A percentile compares a stretch with the other conserved stretches of the same genome.
Evolutionary conservation across 2,797 vertebrate species (phyloP).

Genomic region (Leucoraja ocellata): DNA sequence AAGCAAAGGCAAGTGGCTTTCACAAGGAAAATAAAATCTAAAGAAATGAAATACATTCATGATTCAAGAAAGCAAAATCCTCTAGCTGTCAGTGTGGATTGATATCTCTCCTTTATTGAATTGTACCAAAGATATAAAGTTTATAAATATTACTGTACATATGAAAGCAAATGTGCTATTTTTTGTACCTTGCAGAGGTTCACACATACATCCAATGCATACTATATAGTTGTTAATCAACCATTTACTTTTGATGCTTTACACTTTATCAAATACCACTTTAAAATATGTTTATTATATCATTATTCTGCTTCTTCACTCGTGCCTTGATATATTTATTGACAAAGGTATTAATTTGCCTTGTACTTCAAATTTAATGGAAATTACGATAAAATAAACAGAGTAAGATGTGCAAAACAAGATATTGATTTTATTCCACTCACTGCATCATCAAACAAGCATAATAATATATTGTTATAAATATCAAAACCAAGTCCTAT

Average conservation of each 20-base stretch:
- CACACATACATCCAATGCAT: neutral
- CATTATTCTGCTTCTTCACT: neutral
- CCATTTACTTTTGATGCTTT: neutral
- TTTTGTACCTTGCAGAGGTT: neutral
- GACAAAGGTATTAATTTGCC: too few relatives aligned
- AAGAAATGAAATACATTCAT: neutral
- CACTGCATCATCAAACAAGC: neutral
- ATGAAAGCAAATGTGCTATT: conserved; percentile 20
- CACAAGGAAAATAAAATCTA: neutral
- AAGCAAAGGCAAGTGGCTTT: too few relatives aligned
- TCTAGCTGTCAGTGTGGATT: neutral
- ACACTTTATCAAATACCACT: neutral
- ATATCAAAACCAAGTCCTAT: neutral
- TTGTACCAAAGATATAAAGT: neutral
- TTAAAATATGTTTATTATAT: neutral
- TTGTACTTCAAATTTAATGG: too few relatives aligned
- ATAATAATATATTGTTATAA: neutral
- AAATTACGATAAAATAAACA: neutral
- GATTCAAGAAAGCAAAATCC: neutral
- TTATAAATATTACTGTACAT: neutral
- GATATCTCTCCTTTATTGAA: conserved; percentile 22
- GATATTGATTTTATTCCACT: neutral
- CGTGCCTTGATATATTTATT: too few relatives aligned
- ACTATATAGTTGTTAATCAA: neutral
- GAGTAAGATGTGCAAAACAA: neutral